Evolutionary conservation across 30 jellyfish, hydroid and myxozoan species (phyloP).

Genomic region (Aurelia aurita): DNA sequence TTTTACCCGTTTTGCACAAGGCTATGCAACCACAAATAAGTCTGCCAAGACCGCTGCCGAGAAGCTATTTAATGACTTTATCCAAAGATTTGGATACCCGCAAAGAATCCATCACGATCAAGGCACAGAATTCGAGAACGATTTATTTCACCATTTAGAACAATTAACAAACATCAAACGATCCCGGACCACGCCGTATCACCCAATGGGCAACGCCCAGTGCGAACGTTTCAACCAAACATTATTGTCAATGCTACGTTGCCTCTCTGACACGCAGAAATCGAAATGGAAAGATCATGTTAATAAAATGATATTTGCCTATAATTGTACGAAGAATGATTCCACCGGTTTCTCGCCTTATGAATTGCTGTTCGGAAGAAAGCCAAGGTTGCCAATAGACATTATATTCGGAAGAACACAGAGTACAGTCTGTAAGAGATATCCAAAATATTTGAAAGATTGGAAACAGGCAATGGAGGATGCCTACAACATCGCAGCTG

Average conservation of each 20-base stretch:
- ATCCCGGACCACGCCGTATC: constrained; percentile 59
- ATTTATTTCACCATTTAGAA: constrained; percentile 33
- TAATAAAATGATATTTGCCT: constrained; percentile 26
- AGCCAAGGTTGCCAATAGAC: constrained; percentile 37
- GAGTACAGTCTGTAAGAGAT: constrained; percentile 34
- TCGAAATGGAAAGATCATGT: constrained; percentile 32
- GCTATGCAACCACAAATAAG: constrained; percentile 41
- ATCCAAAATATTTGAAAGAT: constrained; percentile 24
- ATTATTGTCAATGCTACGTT: constrained; percentile 41
- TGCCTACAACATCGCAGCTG: constrained; percentile 36
- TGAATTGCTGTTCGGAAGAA: constrained; percentile 37
- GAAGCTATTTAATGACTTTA: constrained; percentile 35
- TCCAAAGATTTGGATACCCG: constrained; percentile 57
- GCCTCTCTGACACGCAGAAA: constrained; percentile 23
- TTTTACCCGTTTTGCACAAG: constrained; percentile 62
- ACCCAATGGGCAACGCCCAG: constrained; percentile 69
- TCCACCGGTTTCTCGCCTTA: constrained; percentile 47
- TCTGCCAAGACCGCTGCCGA: constrained; percentile 59
- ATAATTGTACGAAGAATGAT: constrained; percentile 19
- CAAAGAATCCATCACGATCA: constrained; percentile 53
- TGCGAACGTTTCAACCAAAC: constrained; percentile 50
- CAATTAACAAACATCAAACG: constrained; percentile 35
- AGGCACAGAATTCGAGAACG: constrained; percentile 68
- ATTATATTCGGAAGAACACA: constrained; percentile 20
- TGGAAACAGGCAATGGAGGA: constrained; percentile 37